These are phyloP conservation scores for Portunus trituberculatus DNA, from an alignment of 1,140 invertebrate genomes.

Conservation along the genomic window DNA sequence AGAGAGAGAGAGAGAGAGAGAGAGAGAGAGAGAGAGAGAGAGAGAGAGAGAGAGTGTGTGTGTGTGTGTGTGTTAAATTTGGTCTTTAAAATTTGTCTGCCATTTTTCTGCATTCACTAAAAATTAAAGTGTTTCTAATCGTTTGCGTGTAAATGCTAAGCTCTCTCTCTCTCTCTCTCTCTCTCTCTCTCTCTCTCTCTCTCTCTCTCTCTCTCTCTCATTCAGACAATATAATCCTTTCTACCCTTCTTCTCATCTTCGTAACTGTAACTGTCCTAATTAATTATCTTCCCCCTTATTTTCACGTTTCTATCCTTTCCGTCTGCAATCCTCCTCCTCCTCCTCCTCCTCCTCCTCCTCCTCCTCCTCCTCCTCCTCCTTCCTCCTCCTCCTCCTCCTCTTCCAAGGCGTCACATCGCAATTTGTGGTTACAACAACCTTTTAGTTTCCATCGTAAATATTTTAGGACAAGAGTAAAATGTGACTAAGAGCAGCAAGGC, in stretches of 20 bases:
- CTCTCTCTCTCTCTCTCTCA: neutral
- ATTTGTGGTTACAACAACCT: neutral
- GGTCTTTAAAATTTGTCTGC: too few relatives aligned
- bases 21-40: too few relatives aligned
- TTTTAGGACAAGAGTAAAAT: conserved; percentile 2
- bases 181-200: conserved; percentile 6
- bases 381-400: conserved; percentile 16
- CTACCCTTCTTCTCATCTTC: neutral
- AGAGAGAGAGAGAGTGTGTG: too few relatives aligned
- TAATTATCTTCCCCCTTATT: neutral
- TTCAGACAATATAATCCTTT: neutral
- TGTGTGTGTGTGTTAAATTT: too few relatives aligned
- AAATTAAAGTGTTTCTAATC: too few relatives aligned
- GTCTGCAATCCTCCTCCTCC: neutral
- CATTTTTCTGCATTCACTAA: too few relatives aligned
- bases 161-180: neutral
- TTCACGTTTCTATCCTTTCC: neutral
- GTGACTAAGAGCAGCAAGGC: neutral
- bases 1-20: too few relatives aligned
- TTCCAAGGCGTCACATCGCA: neutral
- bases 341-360: neutral
- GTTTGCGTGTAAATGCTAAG: too few relatives aligned
- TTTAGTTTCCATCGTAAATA: neutral
- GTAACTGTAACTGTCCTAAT: neutral
- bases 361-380: neutral